Percentiles rank a stretch among this genome's conserved stretches.
phyloP scores from a whole-genome alignment of 53 echinoderm and acorn worm species.

The Crossaster papposus region DNA sequence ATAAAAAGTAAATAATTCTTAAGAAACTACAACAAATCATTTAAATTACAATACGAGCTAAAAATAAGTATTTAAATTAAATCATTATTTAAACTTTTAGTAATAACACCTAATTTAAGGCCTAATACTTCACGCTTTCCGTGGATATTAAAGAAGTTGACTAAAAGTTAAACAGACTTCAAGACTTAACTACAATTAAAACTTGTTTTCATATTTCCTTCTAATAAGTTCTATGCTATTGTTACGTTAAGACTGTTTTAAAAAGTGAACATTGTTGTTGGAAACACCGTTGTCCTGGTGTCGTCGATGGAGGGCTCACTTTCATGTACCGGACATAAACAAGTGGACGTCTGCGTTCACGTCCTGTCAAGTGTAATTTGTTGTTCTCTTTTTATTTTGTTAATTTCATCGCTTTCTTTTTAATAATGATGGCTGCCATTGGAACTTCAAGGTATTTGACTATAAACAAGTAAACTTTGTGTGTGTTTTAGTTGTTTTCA shows the following conservation, averaged over 20 bases:
- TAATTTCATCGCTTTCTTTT: neutral
- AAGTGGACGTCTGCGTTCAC: neutral
- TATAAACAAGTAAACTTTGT: too few relatives aligned
- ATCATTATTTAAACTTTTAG: too few relatives aligned
- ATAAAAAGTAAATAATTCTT: too few relatives aligned
- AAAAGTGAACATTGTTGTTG: neutral
- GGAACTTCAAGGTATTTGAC: conserved; percentile 36
- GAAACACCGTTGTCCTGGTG: neutral
- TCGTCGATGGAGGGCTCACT: conserved; percentile 44
- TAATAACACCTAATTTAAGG: too few relatives aligned
- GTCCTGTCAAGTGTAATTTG: neutral
- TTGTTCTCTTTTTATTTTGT: neutral
- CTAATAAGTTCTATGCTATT: neutral
- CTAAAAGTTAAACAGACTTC: too few relatives aligned
- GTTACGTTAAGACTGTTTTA: neutral
- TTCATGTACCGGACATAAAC: neutral
- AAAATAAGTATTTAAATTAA: too few relatives aligned
- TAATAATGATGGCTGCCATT: conserved; percentile 41
- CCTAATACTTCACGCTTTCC: too few relatives aligned
- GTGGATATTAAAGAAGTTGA: too few relatives aligned
- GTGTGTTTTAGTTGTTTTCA: neutral
- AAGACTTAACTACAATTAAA: neutral
- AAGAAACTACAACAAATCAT: too few relatives aligned
- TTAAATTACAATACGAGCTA: too few relatives aligned
- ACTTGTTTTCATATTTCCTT: neutral